phyloP scores from a whole-genome alignment of 2,888 invertebrate species.

The Drosophila anomalipes region DNA sequence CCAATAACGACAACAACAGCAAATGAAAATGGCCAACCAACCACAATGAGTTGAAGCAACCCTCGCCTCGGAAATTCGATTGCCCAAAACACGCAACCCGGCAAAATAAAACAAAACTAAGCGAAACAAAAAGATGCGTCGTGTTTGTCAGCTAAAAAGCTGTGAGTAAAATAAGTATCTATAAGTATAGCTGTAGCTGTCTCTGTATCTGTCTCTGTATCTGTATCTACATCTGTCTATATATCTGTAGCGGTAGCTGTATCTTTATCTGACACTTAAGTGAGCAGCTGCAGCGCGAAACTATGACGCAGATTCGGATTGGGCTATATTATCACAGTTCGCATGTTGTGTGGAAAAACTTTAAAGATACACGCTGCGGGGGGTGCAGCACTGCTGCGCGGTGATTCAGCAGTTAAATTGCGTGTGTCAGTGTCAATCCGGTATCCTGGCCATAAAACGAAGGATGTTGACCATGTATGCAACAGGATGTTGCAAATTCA shows the following conservation, averaged over 20 bases:
- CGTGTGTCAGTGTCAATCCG: conserved; percentile 24
- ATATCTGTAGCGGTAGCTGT: conserved; percentile 14
- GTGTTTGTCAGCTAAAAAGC: conserved; percentile 32
- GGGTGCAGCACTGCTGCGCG: not conserved
- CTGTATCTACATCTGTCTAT: conserved; percentile 26
- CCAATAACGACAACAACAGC: conserved; percentile 58
- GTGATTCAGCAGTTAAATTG: conserved; percentile 42
- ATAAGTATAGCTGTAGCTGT: not conserved
- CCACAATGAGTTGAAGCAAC: conserved; percentile 62
- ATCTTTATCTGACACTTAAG: conserved; percentile 27
- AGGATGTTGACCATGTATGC: conserved; percentile 57
- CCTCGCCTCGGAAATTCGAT: conserved; percentile 50
- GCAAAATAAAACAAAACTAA: conserved; percentile 24
- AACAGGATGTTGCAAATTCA: conserved; percentile 76
- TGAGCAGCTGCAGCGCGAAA: conserved; percentile 55
- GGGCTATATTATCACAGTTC: conserved; percentile 29
- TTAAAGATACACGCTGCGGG: conserved; percentile 9
- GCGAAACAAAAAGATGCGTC: conserved; percentile 35
- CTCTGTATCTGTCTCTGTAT: not conserved
- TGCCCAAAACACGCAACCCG: conserved; percentile 65
- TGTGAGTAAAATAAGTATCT: conserved; percentile 24
- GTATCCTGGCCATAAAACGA: conserved; percentile 8
- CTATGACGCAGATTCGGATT: conserved; percentile 23
- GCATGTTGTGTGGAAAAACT: conserved; percentile 13
- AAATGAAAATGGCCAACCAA: conserved; percentile 27